Evolutionary conservation across 2,888 invertebrate genomes (phyloP), one percentile per base, ranked within the genome.

Genomic region (Stictocephala bisonia): DNA sequence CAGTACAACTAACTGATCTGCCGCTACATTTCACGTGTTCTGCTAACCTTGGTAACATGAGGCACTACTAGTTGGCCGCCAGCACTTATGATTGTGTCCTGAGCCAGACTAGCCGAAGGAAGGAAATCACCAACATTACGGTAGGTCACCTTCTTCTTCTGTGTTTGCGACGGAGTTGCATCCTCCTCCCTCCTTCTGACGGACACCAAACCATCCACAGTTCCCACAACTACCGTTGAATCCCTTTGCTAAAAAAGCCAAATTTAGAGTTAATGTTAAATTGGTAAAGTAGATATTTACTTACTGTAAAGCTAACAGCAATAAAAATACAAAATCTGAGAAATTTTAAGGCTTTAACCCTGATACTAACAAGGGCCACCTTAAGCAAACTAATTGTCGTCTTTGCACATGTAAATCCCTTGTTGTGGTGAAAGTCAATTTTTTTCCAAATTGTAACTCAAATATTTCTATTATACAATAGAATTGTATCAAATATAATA

Each of bases 181-280:
- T 90, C 88, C 11, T 80, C 79, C 80, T 92, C 92, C 82, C 93
- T 87, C 82, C 93, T 90, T 80, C 91, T 90, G 74, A 98, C 90
- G 7, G 96, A 95, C 77, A 99, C 89, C 51, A 97, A 87, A 51
- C 97, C 97, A 85, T 97, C 96, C 7, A 93, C 90, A 91, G 97
- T 94, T 24, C 98, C 99, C 26, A 93, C 95, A 6, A 93, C 95
- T 76, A 99, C 82, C 0, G 93, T 91, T 81, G 93, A 92, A 85
- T 98, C 95, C 82, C 89, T 86, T 31, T 85, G 84, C 87, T 89
- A 80, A 11, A 84, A 82, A 44, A 41, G 75, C 41, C 35, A 76
- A 26, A 22, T 66, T 24, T 26, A 2, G n/a, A 31, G 15, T 9
- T 40, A 40, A 9, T 3, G 40, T 18, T 27, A 27, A n/a, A 56